These are phyloP conservation scores for Stichodactyla helianthus DNA, from an alignment of 64 coral and sea anemone genomes.

Conservation along the genomic window DNA sequence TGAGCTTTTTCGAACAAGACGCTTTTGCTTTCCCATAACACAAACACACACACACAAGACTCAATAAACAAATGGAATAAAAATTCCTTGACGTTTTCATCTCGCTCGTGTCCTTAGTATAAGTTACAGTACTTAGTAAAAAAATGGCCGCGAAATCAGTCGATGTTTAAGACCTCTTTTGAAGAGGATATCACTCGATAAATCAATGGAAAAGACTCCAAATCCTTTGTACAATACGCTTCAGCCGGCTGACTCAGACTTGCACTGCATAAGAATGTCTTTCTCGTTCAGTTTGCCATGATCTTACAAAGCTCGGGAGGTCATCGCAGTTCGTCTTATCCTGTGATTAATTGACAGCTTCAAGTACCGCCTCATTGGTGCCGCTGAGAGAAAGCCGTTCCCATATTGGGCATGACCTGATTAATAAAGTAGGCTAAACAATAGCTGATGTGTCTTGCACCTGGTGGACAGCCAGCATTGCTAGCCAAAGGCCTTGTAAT, in stretches of 20 bases:
- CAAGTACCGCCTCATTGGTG: slow-evolving; percentile 7
- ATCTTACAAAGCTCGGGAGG: background rate
- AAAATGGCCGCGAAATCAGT: background rate
- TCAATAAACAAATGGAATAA: slow-evolving; percentile 10
- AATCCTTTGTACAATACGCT: background rate
- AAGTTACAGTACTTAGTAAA: background rate
- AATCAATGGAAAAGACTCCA: background rate
- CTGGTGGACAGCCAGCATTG: background rate
- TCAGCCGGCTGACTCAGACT: background rate
- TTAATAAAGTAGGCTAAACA: slow-evolving; percentile 8
- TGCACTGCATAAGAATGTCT: background rate
- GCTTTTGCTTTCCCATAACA: slow-evolving; percentile 1
- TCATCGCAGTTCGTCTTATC: slow-evolving; percentile 8
- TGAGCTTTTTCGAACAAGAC: background rate
- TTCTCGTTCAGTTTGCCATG: background rate
- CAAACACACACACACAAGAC: slow-evolving; percentile 8
- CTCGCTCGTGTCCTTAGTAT: background rate
- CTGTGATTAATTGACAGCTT: slow-evolving; percentile 1
- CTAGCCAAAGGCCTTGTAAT: background rate
- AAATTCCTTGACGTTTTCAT: background rate
- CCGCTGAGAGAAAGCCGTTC: background rate
- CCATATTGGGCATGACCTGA: slow-evolving; percentile 16
- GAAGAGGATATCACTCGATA: background rate
- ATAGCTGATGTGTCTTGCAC: slow-evolving; percentile 10
- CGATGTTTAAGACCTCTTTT: background rate